phyloP scores from a whole-genome alignment of 2,888 invertebrate genomes.

The Drosophila emarginata region DNA sequence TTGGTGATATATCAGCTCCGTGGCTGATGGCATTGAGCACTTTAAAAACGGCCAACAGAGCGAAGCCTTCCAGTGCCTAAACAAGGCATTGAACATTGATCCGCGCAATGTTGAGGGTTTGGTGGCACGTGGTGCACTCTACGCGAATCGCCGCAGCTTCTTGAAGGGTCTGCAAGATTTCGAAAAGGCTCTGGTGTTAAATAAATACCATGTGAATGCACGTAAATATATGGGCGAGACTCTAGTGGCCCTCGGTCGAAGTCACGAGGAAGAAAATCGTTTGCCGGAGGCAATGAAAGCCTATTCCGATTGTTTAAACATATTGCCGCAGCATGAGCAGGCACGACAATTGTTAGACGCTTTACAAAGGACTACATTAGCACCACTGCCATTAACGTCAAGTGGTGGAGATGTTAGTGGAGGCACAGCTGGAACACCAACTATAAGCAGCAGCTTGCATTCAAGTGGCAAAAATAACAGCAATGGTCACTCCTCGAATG shows the following conservation, averaged over 20 bases:
- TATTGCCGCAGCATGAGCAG: slow-evolving; percentile 94
- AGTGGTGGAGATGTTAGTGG: not conserved
- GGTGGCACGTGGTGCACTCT: slow-evolving; percentile 94
- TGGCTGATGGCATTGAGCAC: slow-evolving; percentile 97
- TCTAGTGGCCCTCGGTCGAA: slow-evolving; percentile 92
- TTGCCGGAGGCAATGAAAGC: slow-evolving; percentile 92
- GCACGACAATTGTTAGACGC: slow-evolving; percentile 92
- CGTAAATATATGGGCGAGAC: slow-evolving; percentile 97
- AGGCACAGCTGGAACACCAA: slow-evolving; percentile 17
- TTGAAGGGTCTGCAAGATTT: slow-evolving; percentile 97
- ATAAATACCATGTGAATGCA: slow-evolving; percentile 95
- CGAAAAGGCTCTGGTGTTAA: slow-evolving; percentile 93
- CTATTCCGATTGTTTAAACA: slow-evolving; percentile 91
- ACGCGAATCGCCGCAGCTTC: slow-evolving; percentile 96
- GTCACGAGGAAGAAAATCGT: slow-evolving; percentile 93
- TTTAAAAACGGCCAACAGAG: slow-evolving; percentile 96
- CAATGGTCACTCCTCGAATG: slow-evolving; percentile 53
- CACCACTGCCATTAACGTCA: not conserved
- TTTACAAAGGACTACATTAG: slow-evolving; percentile 85
- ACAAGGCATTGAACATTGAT: slow-evolving; percentile 96
- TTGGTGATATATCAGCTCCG: slow-evolving; percentile 84
- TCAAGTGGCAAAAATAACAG: slow-evolving; percentile 2
- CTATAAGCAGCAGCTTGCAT: slow-evolving; percentile 13
- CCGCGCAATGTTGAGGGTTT: slow-evolving; percentile 95
- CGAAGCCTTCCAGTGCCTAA: slow-evolving; percentile 96